Percentiles rank a stretch among this genome's conserved stretches.
Conservation (phyloP, 2,113 vertebrate genomes). For the Aythya baeri region DNA sequence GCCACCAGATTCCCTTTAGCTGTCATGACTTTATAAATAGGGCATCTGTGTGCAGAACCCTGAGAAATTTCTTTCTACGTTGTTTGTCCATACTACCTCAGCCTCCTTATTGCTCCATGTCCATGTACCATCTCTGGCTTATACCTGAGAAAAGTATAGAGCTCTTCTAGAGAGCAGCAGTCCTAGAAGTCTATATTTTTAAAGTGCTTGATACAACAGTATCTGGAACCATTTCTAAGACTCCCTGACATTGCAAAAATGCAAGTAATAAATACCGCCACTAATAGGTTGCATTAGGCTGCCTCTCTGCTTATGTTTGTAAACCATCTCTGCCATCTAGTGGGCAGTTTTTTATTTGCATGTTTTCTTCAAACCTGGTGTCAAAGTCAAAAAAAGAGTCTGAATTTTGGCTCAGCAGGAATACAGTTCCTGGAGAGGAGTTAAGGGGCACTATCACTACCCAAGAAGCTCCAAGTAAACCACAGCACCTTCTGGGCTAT, state of each 20-base stretch:
- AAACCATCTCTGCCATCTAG: conserved; percentile 45
- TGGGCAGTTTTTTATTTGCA: not conserved
- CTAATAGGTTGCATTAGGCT: not conserved
- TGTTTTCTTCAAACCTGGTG: not conserved
- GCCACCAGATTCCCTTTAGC: not conserved
- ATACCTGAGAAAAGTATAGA: not conserved
- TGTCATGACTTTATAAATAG: not conserved
- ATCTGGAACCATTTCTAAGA: not conserved
- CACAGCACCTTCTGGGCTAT: not conserved
- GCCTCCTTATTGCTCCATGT: not conserved
- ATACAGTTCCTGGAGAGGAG: not conserved
- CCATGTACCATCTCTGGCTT: not conserved
- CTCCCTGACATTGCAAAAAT: not conserved
- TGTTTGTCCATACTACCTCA: not conserved
- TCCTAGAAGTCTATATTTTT: not conserved
- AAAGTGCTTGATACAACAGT: not conserved
- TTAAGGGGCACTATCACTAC: not conserved
- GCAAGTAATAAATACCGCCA: not conserved
- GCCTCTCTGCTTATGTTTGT: not conserved
- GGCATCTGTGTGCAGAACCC: not conserved
- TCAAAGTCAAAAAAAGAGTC: not conserved
- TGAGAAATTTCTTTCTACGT: not conserved
- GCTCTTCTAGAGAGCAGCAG: not conserved
- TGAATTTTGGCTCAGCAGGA: not conserved
- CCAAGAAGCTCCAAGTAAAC: not conserved